Percentiles rank a stretch among this genome's conserved stretches.
Conservation (phyloP, 2,888 invertebrate species). For the Callyntrura guangdongensis region DNA sequence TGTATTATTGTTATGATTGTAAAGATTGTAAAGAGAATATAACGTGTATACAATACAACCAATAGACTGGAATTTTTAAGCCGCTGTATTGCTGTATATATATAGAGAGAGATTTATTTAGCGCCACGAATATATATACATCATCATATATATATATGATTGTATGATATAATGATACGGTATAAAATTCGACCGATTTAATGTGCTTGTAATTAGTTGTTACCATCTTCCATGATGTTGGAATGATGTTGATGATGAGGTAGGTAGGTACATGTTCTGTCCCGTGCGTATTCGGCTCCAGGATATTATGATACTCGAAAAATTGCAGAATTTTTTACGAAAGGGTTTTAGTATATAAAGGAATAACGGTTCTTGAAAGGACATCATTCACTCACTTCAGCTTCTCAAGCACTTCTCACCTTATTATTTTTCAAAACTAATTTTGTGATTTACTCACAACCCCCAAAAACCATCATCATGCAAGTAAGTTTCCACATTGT, state of each 20-base stretch:
- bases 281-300: neutral
- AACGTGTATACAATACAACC: too few species aligned
- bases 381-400: slow-evolving; percentile 50
- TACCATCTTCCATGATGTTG: neutral
- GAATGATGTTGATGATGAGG: neutral
- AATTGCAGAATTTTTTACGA: neutral
- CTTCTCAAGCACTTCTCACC: slow-evolving; percentile 37
- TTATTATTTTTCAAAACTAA: neutral
- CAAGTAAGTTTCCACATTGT: slow-evolving; percentile 50
- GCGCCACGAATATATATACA: too few species aligned
- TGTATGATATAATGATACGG: slow-evolving; percentile 13
- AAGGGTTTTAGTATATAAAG: slow-evolving; percentile 45
- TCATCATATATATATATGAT: neutral
- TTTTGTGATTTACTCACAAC: slow-evolving; percentile 46
- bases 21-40: too few species aligned
- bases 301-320: slow-evolving; percentile 1
- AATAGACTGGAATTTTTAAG: too few species aligned
- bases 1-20: too few species aligned
- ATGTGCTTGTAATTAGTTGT: slow-evolving; percentile 30
- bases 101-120: neutral
- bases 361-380: slow-evolving; percentile 27
- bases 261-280: too few species aligned
- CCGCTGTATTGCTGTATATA: too few species aligned
- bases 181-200: neutral
- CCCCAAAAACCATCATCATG: slow-evolving; percentile 47